A percentile compares a stretch with the other conserved stretches of the same genome.
Conservation (phyloP, 2,888 invertebrate genomes). For the Drosophila sordidula region DNA sequence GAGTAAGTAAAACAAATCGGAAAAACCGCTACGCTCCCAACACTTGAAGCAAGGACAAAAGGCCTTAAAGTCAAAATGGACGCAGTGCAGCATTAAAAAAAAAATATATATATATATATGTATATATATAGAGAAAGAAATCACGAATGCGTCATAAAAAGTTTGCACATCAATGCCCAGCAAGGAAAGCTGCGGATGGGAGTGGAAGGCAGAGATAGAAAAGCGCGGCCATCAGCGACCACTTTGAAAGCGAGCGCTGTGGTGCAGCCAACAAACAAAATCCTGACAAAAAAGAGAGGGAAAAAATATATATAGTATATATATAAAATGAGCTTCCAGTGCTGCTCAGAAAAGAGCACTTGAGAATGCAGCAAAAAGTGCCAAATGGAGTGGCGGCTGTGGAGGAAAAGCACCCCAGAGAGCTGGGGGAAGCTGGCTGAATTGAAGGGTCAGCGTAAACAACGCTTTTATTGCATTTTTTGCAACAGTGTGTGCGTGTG, state of each 20-base stretch:
- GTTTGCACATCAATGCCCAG: conserved; percentile 72
- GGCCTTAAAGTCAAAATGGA: conserved; percentile 66
- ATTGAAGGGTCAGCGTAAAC: conserved; percentile 56
- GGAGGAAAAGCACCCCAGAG: conserved; percentile 1
- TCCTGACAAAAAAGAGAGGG: conserved; percentile 43
- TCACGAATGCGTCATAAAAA: conserved; percentile 79
- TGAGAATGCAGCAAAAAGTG: conserved; percentile 64
- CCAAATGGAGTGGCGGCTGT: conserved; percentile 33
- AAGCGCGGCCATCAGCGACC: conserved; percentile 57
- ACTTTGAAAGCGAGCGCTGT: conserved; percentile 53
- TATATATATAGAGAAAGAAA: conserved; percentile 53
- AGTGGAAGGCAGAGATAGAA: conserved; percentile 43
- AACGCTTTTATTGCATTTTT: conserved; percentile 61
- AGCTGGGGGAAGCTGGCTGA: neutral
- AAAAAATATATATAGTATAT: conserved; percentile 11
- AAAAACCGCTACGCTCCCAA: conserved; percentile 34
- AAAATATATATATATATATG: conserved; percentile 31
- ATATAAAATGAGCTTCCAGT: conserved; percentile 50
- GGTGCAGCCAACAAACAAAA: conserved; percentile 48
- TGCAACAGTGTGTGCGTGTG: conserved; percentile 19
- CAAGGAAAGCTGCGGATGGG: conserved; percentile 6
- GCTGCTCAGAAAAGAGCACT: conserved; percentile 55
- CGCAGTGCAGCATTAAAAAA: conserved; percentile 70
- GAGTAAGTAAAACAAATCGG: conserved; percentile 3
- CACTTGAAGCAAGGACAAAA: conserved; percentile 73